Evolutionary conservation across 2,113 vertebrate genomes (phyloP), one percentile per base, ranked within the genome.

Genomic region (Thunnus maccoyii): DNA sequence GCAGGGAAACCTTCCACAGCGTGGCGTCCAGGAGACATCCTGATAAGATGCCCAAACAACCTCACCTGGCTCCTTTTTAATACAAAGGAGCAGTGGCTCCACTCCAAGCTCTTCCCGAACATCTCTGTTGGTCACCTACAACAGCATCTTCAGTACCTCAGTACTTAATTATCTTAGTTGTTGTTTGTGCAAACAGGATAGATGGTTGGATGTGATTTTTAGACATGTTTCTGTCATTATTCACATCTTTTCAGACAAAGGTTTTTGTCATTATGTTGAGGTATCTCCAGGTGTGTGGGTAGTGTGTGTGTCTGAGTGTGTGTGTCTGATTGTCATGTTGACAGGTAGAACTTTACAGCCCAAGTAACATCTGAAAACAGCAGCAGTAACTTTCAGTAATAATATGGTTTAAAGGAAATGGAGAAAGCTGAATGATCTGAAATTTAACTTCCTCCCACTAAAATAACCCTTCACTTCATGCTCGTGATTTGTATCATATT

Each of bases 61-160:
- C 66, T 72, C 20, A 36, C 15, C 30, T 14, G 15, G 20, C 47
- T 76, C 22, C 56, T 72, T 77, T 22, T 69, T 16, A 27, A 16
- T n/a, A 6, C 16, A 68, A 51, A 62, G 22, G 27, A 77, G 46
- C n/a, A 58, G 54, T 2, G 27, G 51, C 50, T 83, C 72, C 69
- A 50, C 65, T 77, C 56, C 50, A 63, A 67, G 68, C 51, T 88
- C 58, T 76, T 80, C 71, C 46, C 4, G 27, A 50, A 74, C 52
- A 46, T 44, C 20, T 54, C 52, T 0, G 47, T 27, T 51, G 20
- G 51, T 65, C 62, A 46, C 46, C 36, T 55, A n/a, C 46, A 61
- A 30, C 20, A 62, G 46, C 67, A 63, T 69, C 51, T 27, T 54
- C 67, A 78, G 72, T 65, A 82, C 83, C 56, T 86, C 78, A 72